Base-by-base conservation (phyloP, 1,140 invertebrate species). In the Conus ventricosus region DNA sequence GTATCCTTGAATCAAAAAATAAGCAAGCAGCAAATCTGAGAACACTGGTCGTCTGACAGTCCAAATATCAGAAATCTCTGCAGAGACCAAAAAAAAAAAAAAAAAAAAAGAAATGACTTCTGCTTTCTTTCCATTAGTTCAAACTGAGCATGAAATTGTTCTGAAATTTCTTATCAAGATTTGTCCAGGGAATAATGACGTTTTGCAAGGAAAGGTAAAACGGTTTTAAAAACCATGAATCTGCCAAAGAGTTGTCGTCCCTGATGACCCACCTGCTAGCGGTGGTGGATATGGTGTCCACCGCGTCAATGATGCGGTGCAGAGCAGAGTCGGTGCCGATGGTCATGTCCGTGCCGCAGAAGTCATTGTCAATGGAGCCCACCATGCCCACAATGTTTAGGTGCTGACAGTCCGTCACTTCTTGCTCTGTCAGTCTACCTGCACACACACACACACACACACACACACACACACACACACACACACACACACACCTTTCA, bases 341-440 rank as follows among this genome's bases (percentile, higher is more conserved):
- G 51, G 99, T 99, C 99, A 99, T 99, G 95, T 99, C 99, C 67
- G 99, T 99, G 90, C 99, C 99, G 95, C 99, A 99, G 96, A 99
- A 99, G 96, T 99, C 99, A 96, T 99, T 99, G 95, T 99, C 99
- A 93, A 99, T 99, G 6, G 99, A 99, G 25, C 99, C 99, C 78
- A 99, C 99, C 96, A 99, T 96, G 90, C 99, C 99, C 86, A 98
- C 99, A 94, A 99, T 99, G 94, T 99, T 98, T 87, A 99, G 95
- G 91, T 97, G 96, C 88, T 96, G 96, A 94, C 97, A 97, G 5
- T 97, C 97, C 87, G 97, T 96, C 87, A 96, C 95, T 94, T 99
- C 97, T 80, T 98, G 97, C 82, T 95, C 93, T 27, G 97, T 98
- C 81, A 99, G 99, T 93, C 92, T 85, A 11, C 92, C 95, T 95